Evolutionary conservation across 2,888 invertebrate species (phyloP).

Genomic region (Neocrepidodera transversa): DNA sequence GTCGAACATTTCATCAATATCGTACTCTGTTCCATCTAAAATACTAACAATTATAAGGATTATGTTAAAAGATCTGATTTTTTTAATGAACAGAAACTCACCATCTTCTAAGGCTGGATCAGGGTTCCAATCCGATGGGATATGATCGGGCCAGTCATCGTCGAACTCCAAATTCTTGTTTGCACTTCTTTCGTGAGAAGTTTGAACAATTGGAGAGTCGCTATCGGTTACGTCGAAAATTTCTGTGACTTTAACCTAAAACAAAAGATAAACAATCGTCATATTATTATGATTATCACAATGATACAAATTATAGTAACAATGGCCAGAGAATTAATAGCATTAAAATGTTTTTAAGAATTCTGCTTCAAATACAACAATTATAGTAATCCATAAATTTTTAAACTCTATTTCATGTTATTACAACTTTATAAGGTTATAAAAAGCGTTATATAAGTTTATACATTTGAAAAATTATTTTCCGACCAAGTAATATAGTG

Average conservation of each 20-base stretch:
- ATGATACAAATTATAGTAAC: too few relatives aligned
- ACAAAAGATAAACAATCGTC: slow-evolving; percentile 39
- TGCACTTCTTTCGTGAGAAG: slow-evolving; percentile 66
- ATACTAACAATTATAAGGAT: neutral
- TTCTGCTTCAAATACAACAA: too few relatives aligned
- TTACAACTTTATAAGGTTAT: too few relatives aligned
- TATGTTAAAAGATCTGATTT: too few relatives aligned
- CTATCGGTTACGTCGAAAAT: slow-evolving; percentile 87
- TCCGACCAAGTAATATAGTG: too few relatives aligned
- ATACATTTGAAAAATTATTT: too few relatives aligned
- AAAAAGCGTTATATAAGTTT: too few relatives aligned
- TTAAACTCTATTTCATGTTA: too few relatives aligned
- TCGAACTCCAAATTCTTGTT: slow-evolving; percentile 73
- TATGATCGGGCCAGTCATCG: slow-evolving; percentile 67
- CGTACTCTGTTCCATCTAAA: slow-evolving; percentile 60
- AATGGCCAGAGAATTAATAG: too few relatives aligned
- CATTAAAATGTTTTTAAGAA: too few relatives aligned
- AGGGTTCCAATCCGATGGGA: slow-evolving; percentile 43
- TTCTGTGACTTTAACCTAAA: slow-evolving; percentile 83
- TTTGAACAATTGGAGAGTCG: slow-evolving; percentile 71
- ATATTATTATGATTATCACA: too few relatives aligned
- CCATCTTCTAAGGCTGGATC: neutral
- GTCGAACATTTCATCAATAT: slow-evolving; percentile 66
- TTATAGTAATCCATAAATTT: too few relatives aligned
- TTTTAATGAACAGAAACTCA: neutral